phyloP scores from a whole-genome alignment of 2,113 vertebrate genomes.

The Entomyzon cyanotis region DNA sequence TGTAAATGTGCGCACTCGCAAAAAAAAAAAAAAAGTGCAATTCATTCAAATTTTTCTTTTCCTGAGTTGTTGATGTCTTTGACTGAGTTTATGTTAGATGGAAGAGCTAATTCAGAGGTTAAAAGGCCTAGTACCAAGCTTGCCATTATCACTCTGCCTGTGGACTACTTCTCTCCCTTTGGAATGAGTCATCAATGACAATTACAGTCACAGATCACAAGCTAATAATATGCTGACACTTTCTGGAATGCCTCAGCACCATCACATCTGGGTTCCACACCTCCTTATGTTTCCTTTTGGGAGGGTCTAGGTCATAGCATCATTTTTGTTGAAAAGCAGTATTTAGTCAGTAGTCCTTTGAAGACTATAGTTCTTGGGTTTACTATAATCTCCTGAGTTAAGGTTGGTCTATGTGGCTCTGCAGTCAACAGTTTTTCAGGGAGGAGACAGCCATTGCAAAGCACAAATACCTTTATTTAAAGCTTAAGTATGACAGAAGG shows the following conservation, averaged over 20 bases:
- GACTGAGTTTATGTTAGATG: neutral
- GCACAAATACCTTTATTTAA: neutral
- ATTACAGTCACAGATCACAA: neutral
- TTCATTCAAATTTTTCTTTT: neutral
- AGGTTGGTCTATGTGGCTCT: neutral
- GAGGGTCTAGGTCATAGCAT: neutral
- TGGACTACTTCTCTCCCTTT: neutral
- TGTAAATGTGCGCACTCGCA: fast-evolving
- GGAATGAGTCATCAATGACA: neutral
- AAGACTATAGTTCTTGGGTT: neutral
- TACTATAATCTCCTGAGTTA: neutral
- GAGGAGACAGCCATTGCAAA: neutral
- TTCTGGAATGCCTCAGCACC: neutral
- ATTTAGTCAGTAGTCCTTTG: neutral
- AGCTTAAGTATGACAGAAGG: neutral
- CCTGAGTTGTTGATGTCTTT: neutral
- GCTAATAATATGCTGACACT: neutral
- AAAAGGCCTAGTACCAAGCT: neutral
- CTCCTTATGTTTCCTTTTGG: neutral
- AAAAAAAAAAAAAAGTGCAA: neutral
- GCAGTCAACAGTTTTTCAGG: neutral
- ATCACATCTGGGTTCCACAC: neutral
- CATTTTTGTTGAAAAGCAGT: neutral
- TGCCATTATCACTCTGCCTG: neutral
- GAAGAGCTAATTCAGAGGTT: neutral